Percentiles rank a stretch among this genome's conserved stretches.
phyloP scores from a whole-genome alignment of 2,113 vertebrate species.

The Leucosticte australis region DNA sequence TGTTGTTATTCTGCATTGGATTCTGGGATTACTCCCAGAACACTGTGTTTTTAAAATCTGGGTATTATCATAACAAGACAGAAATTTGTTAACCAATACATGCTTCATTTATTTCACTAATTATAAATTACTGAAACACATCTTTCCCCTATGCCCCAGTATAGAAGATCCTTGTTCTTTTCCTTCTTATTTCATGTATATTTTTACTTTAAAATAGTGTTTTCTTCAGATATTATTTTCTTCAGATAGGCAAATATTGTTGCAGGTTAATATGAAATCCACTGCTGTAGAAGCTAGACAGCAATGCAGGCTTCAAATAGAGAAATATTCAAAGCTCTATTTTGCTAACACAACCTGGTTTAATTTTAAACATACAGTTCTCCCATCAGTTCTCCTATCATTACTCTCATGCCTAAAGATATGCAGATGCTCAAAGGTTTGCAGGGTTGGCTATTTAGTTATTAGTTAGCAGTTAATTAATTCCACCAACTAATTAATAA shows the following conservation, averaged over 20 bases:
- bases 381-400: not conserved
- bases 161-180: not conserved
- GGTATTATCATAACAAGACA: not conserved
- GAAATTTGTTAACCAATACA: not conserved
- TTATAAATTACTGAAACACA: not conserved
- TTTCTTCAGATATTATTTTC: not conserved
- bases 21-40: not conserved
- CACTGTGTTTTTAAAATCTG: not conserved
- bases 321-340: not conserved
- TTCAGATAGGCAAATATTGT: not conserved
- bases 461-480: constrained; percentile 14
- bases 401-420: not conserved
- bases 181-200: not conserved
- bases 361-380: not conserved
- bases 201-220: not conserved
- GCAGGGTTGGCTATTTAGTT: not conserved
- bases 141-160: not conserved
- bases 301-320: not conserved
- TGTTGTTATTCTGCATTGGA: not conserved
- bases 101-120: not conserved
- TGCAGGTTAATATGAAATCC: not conserved
- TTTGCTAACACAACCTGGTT: not conserved
- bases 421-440: not conserved
- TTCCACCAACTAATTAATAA: constrained; percentile 32
- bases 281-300: not conserved